Conservation (phyloP, 92 coral and sea anemone species). For the Porites cylindrica region DNA sequence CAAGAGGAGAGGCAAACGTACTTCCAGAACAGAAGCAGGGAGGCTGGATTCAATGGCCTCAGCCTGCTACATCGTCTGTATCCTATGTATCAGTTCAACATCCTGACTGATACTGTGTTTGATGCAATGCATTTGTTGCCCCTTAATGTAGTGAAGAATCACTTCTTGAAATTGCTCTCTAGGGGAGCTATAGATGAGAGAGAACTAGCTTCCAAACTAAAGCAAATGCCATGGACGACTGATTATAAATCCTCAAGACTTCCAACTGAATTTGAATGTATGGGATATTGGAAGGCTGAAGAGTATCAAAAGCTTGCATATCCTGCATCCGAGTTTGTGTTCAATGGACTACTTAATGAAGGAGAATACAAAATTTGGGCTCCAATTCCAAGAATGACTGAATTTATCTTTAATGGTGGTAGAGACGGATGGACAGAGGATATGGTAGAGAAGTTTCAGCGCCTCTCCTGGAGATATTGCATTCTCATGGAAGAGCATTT, state of each 20-base stretch:
- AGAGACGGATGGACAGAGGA: slow-evolving; percentile 69
- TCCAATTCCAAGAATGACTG: slow-evolving; percentile 71
- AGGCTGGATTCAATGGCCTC: slow-evolving; percentile 72
- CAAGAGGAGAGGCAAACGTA: slow-evolving; percentile 73
- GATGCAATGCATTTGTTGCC: slow-evolving; percentile 81
- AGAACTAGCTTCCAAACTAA: slow-evolving; percentile 60
- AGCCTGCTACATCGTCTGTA: slow-evolving; percentile 64
- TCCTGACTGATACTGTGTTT: slow-evolving; percentile 68
- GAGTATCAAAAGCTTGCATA: slow-evolving; percentile 70
- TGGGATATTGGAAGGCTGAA: slow-evolving; percentile 77
- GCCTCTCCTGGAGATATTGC: slow-evolving; percentile 71
- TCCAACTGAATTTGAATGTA: slow-evolving; percentile 53
- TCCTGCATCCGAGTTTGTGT: slow-evolving; percentile 77
- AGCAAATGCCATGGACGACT: slow-evolving; percentile 79
- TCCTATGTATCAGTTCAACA: slow-evolving; percentile 65
- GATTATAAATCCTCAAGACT: slow-evolving; percentile 71
- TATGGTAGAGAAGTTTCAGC: slow-evolving; percentile 58
- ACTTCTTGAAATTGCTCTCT: slow-evolving; percentile 54
- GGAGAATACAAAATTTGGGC: slow-evolving; percentile 68
- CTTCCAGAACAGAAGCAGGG: slow-evolving; percentile 61
- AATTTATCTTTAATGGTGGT: slow-evolving; percentile 59
- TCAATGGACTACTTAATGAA: slow-evolving; percentile 62
- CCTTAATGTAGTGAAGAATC: slow-evolving; percentile 76
- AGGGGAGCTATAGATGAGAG: slow-evolving; percentile 54
- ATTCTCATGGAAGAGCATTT: slow-evolving; percentile 62